phyloP scores from a whole-genome alignment of 2,797 vertebrate genomes.

The Trichosurus vulpecula region DNA sequence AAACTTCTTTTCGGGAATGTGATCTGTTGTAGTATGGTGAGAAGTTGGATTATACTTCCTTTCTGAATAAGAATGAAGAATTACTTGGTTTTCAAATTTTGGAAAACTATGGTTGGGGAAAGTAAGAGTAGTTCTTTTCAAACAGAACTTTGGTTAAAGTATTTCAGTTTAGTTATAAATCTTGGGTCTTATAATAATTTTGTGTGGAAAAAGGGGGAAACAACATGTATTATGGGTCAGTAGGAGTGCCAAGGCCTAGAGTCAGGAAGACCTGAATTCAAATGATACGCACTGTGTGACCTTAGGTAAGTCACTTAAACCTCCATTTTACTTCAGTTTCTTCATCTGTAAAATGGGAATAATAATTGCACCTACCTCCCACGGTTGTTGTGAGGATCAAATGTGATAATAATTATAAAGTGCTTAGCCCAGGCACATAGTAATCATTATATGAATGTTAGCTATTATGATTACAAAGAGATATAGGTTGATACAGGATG shows the following conservation, averaged over 20 bases:
- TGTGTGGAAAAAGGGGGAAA: not conserved
- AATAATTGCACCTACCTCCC: not conserved
- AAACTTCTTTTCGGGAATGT: constrained; percentile 98
- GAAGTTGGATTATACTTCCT: constrained; percentile 94
- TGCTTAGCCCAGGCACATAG: not conserved
- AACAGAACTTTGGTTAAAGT: not conserved
- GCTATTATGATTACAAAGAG: not conserved
- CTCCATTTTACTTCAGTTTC: not conserved
- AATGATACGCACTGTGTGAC: not conserved
- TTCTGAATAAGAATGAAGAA: constrained; percentile 87
- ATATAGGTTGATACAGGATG: not conserved
- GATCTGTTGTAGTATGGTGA: constrained; percentile 95
- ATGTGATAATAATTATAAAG: not conserved
- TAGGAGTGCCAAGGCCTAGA: not conserved
- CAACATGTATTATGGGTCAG: not conserved
- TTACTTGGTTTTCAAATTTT: constrained; percentile 46
- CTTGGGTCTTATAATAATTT: not conserved
- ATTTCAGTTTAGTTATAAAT: constrained; percentile 35
- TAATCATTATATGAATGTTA: not conserved
- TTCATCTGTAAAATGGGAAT: not conserved
- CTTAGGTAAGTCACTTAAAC: not conserved
- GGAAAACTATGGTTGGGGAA: constrained; percentile 9
- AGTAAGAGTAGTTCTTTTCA: not conserved
- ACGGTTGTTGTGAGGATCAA: not conserved
- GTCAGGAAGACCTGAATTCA: not conserved